Evolutionary conservation across 2,113 vertebrate species (phyloP).

Genomic region (Ovis canadensis): DNA sequence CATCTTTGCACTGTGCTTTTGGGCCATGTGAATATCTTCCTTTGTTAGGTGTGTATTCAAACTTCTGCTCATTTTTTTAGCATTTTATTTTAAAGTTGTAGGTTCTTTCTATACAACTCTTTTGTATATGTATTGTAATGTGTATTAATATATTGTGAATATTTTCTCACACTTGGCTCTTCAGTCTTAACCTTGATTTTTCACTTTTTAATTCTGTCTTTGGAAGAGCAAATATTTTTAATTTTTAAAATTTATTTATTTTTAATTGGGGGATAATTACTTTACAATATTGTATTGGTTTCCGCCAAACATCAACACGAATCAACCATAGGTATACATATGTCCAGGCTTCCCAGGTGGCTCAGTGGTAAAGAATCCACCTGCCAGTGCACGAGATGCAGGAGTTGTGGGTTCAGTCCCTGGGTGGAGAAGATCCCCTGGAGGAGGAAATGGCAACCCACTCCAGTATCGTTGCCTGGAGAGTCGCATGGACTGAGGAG

Average conservation of each 20-base stretch:
- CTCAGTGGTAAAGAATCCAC: neutral
- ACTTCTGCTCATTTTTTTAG: neutral
- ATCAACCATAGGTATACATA: neutral
- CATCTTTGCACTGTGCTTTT: neutral
- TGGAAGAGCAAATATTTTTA: neutral
- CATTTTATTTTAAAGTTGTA: neutral
- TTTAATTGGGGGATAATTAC: neutral
- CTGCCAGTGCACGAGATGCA: neutral
- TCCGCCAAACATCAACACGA: neutral
- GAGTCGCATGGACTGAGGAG: fast-evolving
- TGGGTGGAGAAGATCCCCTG: neutral
- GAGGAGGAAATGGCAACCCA: neutral
- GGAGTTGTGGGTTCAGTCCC: neutral
- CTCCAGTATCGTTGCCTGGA: neutral
- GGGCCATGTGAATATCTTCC: neutral
- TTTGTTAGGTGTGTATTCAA: neutral
- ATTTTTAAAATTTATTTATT: neutral
- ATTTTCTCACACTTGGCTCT: neutral
- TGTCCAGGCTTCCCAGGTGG: neutral
- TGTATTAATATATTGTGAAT: neutral
- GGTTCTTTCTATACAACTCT: neutral
- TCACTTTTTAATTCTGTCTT: neutral
- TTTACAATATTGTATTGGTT: neutral
- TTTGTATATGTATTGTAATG: neutral
- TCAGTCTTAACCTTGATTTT: neutral